Evolutionary conservation across 1,140 invertebrate genomes (phyloP), one percentile per base, ranked within the genome.

Genomic region (Trypoxylus dichotomus): DNA sequence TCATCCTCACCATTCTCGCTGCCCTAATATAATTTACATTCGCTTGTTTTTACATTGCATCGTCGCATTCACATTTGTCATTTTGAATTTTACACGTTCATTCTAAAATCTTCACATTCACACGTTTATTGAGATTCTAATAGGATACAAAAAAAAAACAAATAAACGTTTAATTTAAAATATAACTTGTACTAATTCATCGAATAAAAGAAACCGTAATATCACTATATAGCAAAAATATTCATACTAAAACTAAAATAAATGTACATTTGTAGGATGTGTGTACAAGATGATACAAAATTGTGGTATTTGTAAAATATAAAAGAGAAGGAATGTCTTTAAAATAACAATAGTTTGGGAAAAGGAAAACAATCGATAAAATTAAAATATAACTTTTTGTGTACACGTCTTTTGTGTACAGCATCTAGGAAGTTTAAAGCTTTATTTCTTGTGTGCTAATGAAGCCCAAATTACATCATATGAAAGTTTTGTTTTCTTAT

Each of bases 121-220:
- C 19, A 54, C 47, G 7, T 19, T 6, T 19, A 54, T 54, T 19
- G 47, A 54, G 47, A 3, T 54, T 54, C 47, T 54, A 54, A 54
- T 11, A 7, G 15, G 19, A 21, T 54, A 54, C 15, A 68, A 63
- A 63, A 21, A 19, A 63, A 63, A 27, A 68, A 68, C 15, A 27
- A 68, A n/a, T n/a, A n/a, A n/a, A n/a, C n/a, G n/a, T n/a, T 19
- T 58, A 21, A 68, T 27, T 68, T 68, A 68, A 68, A 68, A 68
- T 58, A 68, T 68, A 68, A 68, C 60, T 68, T 68, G 60, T 68
- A 68, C 60, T 68, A 68, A 68, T 68, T 68, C 27, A 29, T 68
- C 10, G 27, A 19, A 68, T 24, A 68, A 68, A 25, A 19, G 19
- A 54, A 54, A 43, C 42, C 7, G 7, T 13, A 24, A 68, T 68